Evolutionary conservation across 2,797 vertebrate species (phyloP).

Genomic region (Poeciliopsis paucimaculata): DNA sequence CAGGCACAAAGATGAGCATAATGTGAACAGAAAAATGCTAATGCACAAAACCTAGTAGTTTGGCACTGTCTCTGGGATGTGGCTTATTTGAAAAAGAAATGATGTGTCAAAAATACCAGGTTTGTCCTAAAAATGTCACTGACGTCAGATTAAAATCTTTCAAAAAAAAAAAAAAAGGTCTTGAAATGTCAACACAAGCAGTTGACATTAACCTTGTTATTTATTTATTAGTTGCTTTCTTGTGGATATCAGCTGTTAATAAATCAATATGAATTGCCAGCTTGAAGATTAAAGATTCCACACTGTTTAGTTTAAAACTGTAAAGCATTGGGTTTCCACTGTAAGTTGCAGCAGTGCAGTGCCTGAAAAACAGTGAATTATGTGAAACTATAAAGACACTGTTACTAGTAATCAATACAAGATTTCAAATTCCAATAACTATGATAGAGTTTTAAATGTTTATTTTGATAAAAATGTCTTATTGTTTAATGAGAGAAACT

Average conservation of each 20-base stretch:
- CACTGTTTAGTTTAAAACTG: neutral
- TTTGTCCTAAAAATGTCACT: neutral
- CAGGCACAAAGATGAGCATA: neutral
- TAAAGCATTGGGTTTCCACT: neutral
- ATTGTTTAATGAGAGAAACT: conserved; percentile 4
- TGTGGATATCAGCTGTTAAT: neutral
- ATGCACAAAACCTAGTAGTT: neutral
- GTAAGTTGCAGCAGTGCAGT: neutral
- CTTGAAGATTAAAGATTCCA: neutral
- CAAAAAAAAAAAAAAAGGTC: neutral
- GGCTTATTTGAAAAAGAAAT: neutral
- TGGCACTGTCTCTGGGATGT: neutral
- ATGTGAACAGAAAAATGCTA: neutral
- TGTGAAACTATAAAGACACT: neutral
- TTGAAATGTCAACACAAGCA: neutral
- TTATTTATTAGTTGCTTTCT: neutral
- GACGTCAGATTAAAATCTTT: neutral
- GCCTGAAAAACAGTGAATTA: neutral
- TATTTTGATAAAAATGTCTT: neutral
- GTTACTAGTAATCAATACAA: neutral
- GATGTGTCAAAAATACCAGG: too few relatives aligned
- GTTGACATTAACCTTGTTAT: neutral
- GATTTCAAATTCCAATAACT: neutral
- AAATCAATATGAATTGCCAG: too few relatives aligned
- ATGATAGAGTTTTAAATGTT: neutral